Evolutionary conservation across 2,113 vertebrate species (phyloP), one percentile per base, ranked within the genome.

Genomic region (Emydocephalus ijimae): DNA sequence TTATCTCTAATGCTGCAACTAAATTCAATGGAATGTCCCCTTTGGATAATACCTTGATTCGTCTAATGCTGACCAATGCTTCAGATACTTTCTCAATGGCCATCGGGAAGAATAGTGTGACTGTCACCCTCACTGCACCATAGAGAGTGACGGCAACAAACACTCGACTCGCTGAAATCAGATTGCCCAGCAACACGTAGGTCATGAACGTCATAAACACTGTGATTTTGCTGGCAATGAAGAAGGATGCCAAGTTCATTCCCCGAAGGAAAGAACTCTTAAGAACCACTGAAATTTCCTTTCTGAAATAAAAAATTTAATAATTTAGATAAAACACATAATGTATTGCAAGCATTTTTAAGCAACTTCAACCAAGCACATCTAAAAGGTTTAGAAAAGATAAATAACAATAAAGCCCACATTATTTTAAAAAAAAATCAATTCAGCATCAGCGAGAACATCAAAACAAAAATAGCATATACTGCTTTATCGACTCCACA

Each of bases 171-270:
- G 99, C 98, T 4, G 98, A 97, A 95, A 99, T 97, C 29, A 85
- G 55, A 7, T 99, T 98, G 92, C 99, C 99, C 7, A 98, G 97
- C 3, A 99, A 97, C 0, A 98, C 98, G 0, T 98, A 99, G 0
- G 98, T 97, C 39, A 98, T 97, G 97, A 99, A 98, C 6, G 99
- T 99, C 97, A 99, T 96, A 90, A 99, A 99, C 93, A 99, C 93
- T 21, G 99, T 99, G 91, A 99, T 97, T 97, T 99, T 99, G 98
- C 97, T 98, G 81, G 98, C 98, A 88, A 98, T 96, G 85, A 99
- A 99, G 97, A 99, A 99, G 0, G 98, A 99, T 0, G 98, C 99
- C 97, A 99, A 98, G 96, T 99, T 99, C 95, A 99, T 95, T 45
- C 98, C 99, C 91, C 99, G 98, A 87, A 99, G 98, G 94, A 99